These are phyloP conservation scores for Diadophis punctatus DNA, from an alignment of 2,113 vertebrate species.

Conservation along the genomic window DNA sequence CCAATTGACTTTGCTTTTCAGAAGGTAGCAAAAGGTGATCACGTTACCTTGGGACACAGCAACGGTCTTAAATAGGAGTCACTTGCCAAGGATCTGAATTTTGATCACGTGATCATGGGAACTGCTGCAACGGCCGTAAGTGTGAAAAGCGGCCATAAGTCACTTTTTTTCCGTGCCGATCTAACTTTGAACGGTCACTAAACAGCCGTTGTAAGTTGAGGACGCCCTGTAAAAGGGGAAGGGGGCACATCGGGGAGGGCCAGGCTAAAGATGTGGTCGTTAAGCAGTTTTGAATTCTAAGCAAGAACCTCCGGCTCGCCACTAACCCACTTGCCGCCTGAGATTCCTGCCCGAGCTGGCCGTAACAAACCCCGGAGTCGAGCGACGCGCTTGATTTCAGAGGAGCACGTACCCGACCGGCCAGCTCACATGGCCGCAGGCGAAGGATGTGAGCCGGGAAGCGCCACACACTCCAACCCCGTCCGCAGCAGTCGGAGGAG, in stretches of 20 bases:
- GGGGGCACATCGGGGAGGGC: not conserved
- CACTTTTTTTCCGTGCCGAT: not conserved
- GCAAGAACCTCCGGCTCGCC: not conserved
- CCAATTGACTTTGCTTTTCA: not conserved
- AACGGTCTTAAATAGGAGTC: not conserved
- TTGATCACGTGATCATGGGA: not conserved
- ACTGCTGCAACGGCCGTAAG: not conserved
- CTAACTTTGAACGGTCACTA: not conserved
- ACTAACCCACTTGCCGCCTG: not conserved
- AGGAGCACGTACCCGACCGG: not conserved
- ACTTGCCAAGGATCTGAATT: not conserved
- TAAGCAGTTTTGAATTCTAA: not conserved
- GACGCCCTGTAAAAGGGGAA: not conserved
- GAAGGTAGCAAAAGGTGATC: not conserved
- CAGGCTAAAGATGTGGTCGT: not conserved
- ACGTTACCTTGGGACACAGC: not conserved
- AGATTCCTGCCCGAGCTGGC: not conserved
- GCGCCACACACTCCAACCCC: not conserved
- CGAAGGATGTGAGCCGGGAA: not conserved
- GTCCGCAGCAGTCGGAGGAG: not conserved
- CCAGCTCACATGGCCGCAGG: not conserved
- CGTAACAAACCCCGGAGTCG: not conserved
- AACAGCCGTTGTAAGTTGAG: not conserved
- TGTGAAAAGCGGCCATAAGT: not conserved
- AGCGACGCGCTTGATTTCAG: not conserved